phyloP scores from a whole-genome alignment of 1,140 invertebrate species.

The Augochlora pura region DNA sequence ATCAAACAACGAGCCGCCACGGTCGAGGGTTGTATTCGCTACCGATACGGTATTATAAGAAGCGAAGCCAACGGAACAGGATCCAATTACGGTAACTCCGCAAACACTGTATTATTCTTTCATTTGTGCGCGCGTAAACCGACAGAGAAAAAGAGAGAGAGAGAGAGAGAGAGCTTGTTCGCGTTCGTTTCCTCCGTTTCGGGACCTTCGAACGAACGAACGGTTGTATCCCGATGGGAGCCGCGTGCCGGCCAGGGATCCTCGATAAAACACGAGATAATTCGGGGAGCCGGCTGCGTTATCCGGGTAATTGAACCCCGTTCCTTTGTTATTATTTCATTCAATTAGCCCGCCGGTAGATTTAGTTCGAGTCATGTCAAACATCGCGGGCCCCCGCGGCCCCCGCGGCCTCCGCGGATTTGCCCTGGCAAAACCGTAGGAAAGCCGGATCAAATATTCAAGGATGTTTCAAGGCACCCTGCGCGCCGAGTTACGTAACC shows the following conservation, averaged over 20 bases:
- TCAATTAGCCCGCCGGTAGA: not conserved
- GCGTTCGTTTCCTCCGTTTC: not conserved
- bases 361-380: not conserved
- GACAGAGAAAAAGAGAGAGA: too few species aligned
- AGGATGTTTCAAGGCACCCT: conserved; percentile 20
- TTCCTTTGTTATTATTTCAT: conserved; percentile 43
- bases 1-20: too few species aligned
- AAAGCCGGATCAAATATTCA: conserved; percentile 31
- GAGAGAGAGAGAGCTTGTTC: too few species aligned
- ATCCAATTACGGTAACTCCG: not conserved
- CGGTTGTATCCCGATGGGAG: not conserved
- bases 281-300: not conserved
- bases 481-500: not conserved
- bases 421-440: not conserved
- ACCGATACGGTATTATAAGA: too few species aligned
- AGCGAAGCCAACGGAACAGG: not conserved
- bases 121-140: too few species aligned
- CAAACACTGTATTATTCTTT: not conserved
- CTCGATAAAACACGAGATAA: conserved; percentile 31
- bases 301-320: not conserved
- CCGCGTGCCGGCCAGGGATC: too few species aligned
- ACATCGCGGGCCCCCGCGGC: conserved; percentile 7
- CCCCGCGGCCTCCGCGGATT: not conserved
- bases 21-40: too few species aligned
- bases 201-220: conserved; percentile 28